These are phyloP conservation scores for Yponomeuta plumbellus DNA, from an alignment of 2,888 invertebrate species.

Conservation along the genomic window DNA sequence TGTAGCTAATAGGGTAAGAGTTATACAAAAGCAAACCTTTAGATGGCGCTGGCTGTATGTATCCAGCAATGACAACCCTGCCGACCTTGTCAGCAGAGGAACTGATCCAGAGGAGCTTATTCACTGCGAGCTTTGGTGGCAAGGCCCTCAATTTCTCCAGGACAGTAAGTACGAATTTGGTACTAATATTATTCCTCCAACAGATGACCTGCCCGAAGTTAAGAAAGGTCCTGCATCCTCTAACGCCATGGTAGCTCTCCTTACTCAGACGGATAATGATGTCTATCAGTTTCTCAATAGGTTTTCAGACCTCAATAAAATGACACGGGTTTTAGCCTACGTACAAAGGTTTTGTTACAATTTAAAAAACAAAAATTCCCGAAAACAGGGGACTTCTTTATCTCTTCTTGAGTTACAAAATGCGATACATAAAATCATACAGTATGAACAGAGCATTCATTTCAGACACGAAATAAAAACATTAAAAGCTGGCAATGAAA, in stretches of 20 bases:
- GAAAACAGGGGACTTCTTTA: not conserved
- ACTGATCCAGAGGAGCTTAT: slow-evolving; percentile 18
- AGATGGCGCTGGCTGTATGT: slow-evolving; percentile 22
- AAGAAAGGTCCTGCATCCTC: not conserved
- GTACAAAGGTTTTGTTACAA: slow-evolving; percentile 2
- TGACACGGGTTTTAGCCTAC: not conserved
- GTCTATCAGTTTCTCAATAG: not conserved
- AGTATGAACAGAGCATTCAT: not conserved
- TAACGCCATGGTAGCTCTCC: not conserved
- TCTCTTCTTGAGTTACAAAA: not conserved
- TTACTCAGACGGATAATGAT: not conserved
- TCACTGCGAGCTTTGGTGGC: slow-evolving; percentile 22
- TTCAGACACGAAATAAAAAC: not conserved
- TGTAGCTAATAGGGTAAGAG: slow-evolving; percentile 26
- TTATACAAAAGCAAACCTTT: slow-evolving; percentile 19
- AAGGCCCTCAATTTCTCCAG: slow-evolving; percentile 22
- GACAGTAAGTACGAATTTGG: slow-evolving; percentile 8
- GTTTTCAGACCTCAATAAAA: not conserved
- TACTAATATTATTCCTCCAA: not conserved
- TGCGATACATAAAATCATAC: not conserved
- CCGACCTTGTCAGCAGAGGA: slow-evolving; percentile 23
- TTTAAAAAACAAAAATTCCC: not conserved
- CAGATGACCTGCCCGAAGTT: slow-evolving; percentile 6
- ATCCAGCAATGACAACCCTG: slow-evolving; percentile 21
- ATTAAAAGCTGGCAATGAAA: not conserved